Base-by-base conservation (phyloP, 2,888 invertebrate species). In the Scotopteryx bipunctaria region DNA sequence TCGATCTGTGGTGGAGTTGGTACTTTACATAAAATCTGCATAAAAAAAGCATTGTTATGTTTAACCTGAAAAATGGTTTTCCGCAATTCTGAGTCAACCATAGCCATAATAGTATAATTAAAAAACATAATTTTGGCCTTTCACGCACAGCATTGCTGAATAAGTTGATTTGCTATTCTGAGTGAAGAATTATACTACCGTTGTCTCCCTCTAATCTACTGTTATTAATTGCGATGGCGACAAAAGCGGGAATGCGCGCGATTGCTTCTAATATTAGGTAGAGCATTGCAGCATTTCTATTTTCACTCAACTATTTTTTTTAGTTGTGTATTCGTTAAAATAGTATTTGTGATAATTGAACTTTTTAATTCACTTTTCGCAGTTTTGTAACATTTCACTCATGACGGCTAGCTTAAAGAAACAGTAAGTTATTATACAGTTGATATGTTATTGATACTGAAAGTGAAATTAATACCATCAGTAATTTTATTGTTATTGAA, bases 201-300 rank as follows among this genome's bases (percentile, higher is more conserved):
- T 71, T 56, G 41, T 86, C 86, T 73, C 81, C 55, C 72, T 86
- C 80, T 76, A 71, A 71, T 76, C 69, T 69, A 74, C 69, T 71
- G 69, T 76, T 77, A 80, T 76, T 75, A 71, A 84, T 83, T 83
- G n/a, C n/a, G n/a, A n/a, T n/a, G 84, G 84, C 83, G 83, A 81
- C 61, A 71, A 76, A 66, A 52, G 57, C 58, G 56, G 61, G 63
- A 65, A 54, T 81, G 85, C 84, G 83, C 64, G 76, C 75, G 81
- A 69, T 80, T 78, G 69, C 35, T 33, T 33, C 9, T 17, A 33
- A 27, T 6, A 25, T 25, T 19, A 19, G 14, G 31, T 33, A 8
- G 11, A 37, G 14, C 14, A 2, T 37, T 4, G 14, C 14, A 23
- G 37, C 15, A 37, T 27, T 27, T 25, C 0, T 27, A 27, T 9